phyloP scores from a whole-genome alignment of 2,888 invertebrate genomes.

The Dicycla oo region DNA sequence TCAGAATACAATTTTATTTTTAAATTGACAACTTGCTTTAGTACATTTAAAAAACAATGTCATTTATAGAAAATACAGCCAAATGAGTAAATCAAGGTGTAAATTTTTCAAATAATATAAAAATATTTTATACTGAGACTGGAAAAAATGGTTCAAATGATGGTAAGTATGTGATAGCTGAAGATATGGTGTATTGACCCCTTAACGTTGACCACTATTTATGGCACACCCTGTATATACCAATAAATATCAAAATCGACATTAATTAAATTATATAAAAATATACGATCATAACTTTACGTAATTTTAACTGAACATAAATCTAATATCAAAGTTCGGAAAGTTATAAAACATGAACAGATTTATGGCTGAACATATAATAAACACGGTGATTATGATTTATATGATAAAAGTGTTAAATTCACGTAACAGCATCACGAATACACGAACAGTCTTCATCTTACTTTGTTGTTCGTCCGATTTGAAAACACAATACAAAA shows the following conservation, averaged over 20 bases:
- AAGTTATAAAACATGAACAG: conserved; percentile 65
- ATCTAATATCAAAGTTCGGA: conserved; percentile 39
- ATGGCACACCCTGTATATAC: no score
- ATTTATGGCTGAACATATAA: conserved; percentile 40
- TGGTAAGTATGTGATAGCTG: no score
- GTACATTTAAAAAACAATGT: no score
- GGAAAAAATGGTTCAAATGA: no score
- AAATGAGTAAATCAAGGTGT: no score
- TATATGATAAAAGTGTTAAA: conserved; percentile 49
- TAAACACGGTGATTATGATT: conserved; percentile 52
- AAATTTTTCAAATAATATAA: no score
- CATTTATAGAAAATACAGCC: no score
- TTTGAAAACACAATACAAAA: conserved; percentile 77
- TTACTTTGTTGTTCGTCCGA: conserved; percentile 69
- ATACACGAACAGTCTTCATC: conserved; percentile 66
- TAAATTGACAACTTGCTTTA: no score
- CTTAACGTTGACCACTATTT: no score
- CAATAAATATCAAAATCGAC: background rate
- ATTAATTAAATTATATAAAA: conserved; percentile 14
- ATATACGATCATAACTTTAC: conserved; percentile 22
- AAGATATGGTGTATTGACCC: no score
- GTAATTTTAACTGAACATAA: conserved; percentile 35
- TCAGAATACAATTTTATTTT: no score
- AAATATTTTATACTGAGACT: no score
- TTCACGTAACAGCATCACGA: conserved; percentile 42